These are phyloP conservation scores for Vicugna pacos DNA, from an alignment of 2,113 vertebrate species.

Conservation along the genomic window DNA sequence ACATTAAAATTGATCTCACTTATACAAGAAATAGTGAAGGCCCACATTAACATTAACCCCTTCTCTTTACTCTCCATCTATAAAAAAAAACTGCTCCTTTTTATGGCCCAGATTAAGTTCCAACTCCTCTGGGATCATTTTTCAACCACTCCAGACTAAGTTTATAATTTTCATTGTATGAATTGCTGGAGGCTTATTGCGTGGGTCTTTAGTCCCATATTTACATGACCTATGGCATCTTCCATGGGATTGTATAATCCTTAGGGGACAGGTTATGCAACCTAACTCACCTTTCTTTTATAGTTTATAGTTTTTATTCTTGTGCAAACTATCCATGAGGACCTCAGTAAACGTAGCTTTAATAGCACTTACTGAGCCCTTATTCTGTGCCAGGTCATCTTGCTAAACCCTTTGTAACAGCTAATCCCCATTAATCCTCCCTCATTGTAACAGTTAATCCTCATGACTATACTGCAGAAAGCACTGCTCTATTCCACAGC, in stretches of 20 bases:
- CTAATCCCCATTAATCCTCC: neutral
- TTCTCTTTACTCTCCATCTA: neutral
- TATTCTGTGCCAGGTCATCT: slow-evolving; percentile 4
- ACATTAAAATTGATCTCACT: neutral
- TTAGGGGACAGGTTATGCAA: neutral
- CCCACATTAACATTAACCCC: neutral
- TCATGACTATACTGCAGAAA: neutral
- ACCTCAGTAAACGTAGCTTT: neutral
- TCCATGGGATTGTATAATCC: neutral
- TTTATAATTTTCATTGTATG: neutral
- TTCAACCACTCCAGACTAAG: neutral
- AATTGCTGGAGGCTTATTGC: neutral
- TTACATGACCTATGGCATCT: neutral
- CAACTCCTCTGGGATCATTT: neutral
- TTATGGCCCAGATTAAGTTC: neutral
- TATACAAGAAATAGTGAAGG: neutral
- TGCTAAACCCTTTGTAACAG: slow-evolving; percentile 8
- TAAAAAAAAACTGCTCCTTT: neutral
- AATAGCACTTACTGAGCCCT: neutral
- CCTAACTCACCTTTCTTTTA: neutral
- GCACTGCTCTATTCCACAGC: neutral
- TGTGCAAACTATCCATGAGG: neutral
- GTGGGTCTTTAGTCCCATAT: neutral
- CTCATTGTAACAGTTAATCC: neutral
- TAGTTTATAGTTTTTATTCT: neutral